phyloP scores from a whole-genome alignment of 2,888 invertebrate species.

The Caenorhabditis virilis region DNA sequence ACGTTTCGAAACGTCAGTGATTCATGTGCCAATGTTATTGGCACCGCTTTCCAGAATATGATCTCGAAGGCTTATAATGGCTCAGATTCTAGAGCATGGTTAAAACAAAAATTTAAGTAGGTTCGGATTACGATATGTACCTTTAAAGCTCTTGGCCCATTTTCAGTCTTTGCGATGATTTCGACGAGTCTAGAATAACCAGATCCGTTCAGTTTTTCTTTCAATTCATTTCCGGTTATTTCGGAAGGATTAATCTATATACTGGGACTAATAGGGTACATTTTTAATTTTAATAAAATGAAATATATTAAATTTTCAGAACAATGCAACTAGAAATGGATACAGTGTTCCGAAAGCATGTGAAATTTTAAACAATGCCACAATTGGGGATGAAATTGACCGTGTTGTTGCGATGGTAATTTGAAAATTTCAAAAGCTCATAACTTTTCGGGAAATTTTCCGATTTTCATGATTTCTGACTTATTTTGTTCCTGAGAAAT shows the following conservation, averaged over 20 bases:
- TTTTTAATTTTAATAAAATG: background rate
- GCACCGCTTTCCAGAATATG: conserved; percentile 35
- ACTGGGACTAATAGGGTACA: conserved; percentile 73
- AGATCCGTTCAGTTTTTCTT: conserved; percentile 78
- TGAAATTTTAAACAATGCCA: conserved; percentile 29
- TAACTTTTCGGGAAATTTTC: no score
- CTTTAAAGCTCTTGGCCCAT: no score
- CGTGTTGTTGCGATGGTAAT: conserved; percentile 36
- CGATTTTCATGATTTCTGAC: no score
- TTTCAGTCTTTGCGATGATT: conserved; percentile 25
- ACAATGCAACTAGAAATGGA: conserved; percentile 32
- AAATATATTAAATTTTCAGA: conserved; percentile 10
- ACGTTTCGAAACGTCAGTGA: conserved; percentile 35
- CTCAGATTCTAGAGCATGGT: conserved; percentile 7
- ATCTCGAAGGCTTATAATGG: conserved; percentile 35
- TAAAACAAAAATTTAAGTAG: no score
- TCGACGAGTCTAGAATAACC: conserved; percentile 35
- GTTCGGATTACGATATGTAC: no score
- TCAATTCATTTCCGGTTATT: conserved; percentile 82
- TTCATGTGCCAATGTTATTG: conserved; percentile 35
- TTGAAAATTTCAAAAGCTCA: background rate
- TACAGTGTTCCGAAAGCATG: conserved; percentile 44
- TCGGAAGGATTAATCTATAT: conserved; percentile 90
- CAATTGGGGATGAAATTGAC: conserved; percentile 21
- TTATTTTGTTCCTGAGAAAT: background rate